These are phyloP conservation scores for Vimba vimba DNA, from an alignment of 2,113 vertebrate genomes.

Conservation along the genomic window DNA sequence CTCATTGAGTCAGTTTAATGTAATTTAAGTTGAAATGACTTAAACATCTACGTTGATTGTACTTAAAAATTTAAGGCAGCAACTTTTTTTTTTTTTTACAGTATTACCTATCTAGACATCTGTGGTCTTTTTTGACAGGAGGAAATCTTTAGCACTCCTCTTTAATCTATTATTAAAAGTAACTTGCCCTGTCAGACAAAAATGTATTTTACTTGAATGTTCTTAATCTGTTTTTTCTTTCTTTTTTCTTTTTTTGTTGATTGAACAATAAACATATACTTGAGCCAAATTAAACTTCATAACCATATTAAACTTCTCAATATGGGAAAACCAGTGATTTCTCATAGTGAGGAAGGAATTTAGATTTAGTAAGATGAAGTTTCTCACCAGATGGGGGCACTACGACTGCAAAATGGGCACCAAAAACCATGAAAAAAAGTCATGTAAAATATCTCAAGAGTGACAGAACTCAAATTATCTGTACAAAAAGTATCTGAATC, in stretches of 20 bases:
- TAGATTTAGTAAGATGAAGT: not conserved
- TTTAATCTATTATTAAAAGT: not conserved
- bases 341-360: not conserved
- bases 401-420: conserved; percentile 51
- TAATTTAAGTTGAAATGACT: no score
- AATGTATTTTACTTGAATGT: not conserved
- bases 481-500: not conserved
- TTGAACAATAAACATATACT: not conserved
- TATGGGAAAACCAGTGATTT: not conserved
- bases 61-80: no score
- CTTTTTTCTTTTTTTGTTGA: no score
- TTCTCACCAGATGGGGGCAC: conserved; percentile 62
- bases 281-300: not conserved
- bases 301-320: not conserved
- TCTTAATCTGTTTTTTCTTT: no score
- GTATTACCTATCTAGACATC: not conserved
- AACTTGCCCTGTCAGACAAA: not conserved
- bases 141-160: not conserved
- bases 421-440: conserved; percentile 27
- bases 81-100: no score
- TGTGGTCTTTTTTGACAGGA: not conserved
- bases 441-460: conserved; percentile 27
- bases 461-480: not conserved
- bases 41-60: no score
- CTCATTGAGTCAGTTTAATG: no score